A percentile compares a stretch with the other conserved stretches of the same genome.
phyloP scores from a whole-genome alignment of 2,113 vertebrate species.

The Hemichromis elongatus region DNA sequence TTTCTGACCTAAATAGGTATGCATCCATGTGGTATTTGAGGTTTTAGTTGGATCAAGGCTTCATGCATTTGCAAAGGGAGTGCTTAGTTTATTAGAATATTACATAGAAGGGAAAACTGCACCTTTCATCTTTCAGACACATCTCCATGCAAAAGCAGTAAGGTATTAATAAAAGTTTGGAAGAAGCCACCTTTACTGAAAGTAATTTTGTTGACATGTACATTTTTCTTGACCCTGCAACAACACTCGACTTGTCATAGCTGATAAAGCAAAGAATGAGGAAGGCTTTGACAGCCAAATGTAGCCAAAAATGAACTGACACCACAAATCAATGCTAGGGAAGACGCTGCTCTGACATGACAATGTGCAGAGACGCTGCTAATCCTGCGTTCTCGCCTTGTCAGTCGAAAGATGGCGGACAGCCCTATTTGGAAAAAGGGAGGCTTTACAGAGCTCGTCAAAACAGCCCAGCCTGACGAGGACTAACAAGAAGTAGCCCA shows the following conservation, averaged over 20 bases:
- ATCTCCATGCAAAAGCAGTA: not conserved
- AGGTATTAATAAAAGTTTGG: not conserved
- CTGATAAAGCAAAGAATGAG: not conserved
- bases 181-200: not conserved
- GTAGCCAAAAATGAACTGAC: not conserved
- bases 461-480: not conserved
- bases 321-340: not conserved
- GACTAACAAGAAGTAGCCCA: not conserved
- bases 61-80: not conserved
- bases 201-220: not conserved
- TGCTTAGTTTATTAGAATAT: not conserved
- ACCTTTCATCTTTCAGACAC: not conserved
- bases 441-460: not conserved
- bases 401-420: not conserved
- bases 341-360: not conserved
- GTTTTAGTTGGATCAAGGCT: not conserved
- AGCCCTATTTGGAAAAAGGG: not conserved
- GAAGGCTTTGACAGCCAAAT: not conserved
- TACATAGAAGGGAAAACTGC: not conserved
- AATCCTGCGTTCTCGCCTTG: not conserved
- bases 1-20: not conserved
- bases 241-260: not conserved
- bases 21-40: not conserved
- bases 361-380: not conserved
- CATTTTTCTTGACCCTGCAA: not conserved